phyloP scores from a whole-genome alignment of 1,140 invertebrate species.

The Pogonomyrmex californicus region DNA sequence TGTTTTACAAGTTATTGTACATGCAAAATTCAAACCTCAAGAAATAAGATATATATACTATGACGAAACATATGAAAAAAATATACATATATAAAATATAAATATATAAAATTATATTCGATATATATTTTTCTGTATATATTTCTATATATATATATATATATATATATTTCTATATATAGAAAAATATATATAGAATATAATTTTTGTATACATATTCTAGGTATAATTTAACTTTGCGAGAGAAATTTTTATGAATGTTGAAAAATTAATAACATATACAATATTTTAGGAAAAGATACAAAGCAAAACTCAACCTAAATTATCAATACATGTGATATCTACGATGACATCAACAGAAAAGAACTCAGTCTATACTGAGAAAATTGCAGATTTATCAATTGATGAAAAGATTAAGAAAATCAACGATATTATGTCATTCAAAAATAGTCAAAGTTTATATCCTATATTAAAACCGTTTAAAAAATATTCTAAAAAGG shows the following conservation, averaged over 20 bases:
- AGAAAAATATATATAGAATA: no score
- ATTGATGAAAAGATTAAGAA: constrained; percentile 64
- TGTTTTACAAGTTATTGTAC: constrained; percentile 24
- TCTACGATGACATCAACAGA: constrained; percentile 87
- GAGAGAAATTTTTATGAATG: not conserved
- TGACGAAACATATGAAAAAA: not conserved
- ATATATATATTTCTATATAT: no score
- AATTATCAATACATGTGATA: constrained; percentile 76
- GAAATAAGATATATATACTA: constrained; percentile 1
- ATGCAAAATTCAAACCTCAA: constrained; percentile 50
- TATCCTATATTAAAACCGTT: constrained; percentile 88
- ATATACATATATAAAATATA: constrained; percentile 40
- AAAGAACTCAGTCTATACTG: not conserved
- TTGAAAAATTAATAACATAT: constrained; percentile 9
- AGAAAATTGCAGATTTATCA: not conserved
- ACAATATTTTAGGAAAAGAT: not conserved
- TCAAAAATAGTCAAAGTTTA: no score
- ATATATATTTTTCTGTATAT: no score
- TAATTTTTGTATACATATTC: no score
- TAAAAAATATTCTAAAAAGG: constrained; percentile 88
- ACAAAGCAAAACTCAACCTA: constrained; percentile 61
- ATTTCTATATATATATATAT: no score
- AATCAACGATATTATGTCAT: not conserved
- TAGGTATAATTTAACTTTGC: constrained; percentile 39
- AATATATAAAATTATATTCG: no score